A percentile compares a stretch with the other conserved stretches of the same genome.
These are phyloP conservation scores for Callipepla californica DNA, from an alignment of 2,113 vertebrate genomes.

Conservation along the genomic window DNA sequence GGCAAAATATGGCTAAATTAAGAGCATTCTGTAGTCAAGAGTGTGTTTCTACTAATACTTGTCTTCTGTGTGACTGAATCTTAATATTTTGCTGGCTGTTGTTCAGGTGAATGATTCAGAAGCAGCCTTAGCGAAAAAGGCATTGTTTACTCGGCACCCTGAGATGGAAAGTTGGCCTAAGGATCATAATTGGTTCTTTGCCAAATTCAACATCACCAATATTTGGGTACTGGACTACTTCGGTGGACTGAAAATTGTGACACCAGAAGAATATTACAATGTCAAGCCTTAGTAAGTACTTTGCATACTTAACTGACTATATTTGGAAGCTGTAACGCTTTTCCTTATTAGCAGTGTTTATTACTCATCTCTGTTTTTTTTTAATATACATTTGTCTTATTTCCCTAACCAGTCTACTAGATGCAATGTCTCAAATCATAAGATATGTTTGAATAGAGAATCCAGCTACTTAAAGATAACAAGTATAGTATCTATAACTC, in stretches of 20 bases:
- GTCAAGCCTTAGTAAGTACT: constrained; percentile 79
- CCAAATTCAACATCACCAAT: constrained; percentile 92
- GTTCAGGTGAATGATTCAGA: constrained; percentile 88
- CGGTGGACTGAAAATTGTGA: constrained; percentile 91
- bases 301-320: neutral
- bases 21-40: neutral
- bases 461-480: neutral
- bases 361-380: neutral
- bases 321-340: neutral
- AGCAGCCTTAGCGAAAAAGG: constrained; percentile 79
- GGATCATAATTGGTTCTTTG: constrained; percentile 94
- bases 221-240: constrained; percentile 98
- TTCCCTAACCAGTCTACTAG: neutral
- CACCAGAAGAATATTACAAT: constrained; percentile 89
- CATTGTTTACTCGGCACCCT: constrained; percentile 90
- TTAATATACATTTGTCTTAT: neutral
- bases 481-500: neutral
- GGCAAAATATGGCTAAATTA: neutral
- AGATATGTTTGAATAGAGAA: neutral
- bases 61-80: neutral
- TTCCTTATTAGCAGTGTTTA: neutral
- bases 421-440: neutral
- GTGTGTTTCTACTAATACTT: neutral
- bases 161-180: constrained; percentile 92
- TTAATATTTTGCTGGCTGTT: neutral